A percentile compares a stretch with the other conserved stretches of the same genome.
These are phyloP conservation scores for Gambusia yucatana DNA, from an alignment of 2,797 vertebrate species.

Conservation along the genomic window DNA sequence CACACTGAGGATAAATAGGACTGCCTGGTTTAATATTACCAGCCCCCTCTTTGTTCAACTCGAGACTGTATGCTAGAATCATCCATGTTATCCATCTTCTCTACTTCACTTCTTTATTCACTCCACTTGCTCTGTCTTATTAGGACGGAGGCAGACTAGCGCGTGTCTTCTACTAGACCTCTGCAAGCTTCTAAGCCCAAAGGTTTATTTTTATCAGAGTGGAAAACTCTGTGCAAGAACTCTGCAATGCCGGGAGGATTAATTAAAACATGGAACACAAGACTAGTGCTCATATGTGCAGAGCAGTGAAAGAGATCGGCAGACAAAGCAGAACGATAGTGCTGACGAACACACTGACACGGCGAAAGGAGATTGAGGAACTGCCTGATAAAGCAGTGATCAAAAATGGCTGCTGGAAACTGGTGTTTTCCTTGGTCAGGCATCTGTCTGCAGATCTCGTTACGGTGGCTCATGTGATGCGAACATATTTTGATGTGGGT, in stretches of 20 bases:
- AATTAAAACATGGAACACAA: constrained; percentile 23
- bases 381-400: not conserved
- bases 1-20: constrained; percentile 39
- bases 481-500: constrained; percentile 28
- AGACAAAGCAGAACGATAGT: constrained; percentile 65
- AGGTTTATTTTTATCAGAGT: constrained; percentile 1
- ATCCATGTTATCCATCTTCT: constrained; percentile 24
- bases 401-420: not conserved
- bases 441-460: constrained; percentile 55
- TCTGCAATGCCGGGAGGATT: constrained; percentile 9
- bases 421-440: not conserved
- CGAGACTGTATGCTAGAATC: constrained; percentile 12
- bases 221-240: not conserved
- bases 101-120: not conserved
- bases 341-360: constrained; percentile 58
- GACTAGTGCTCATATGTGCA: constrained; percentile 20
- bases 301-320: constrained; percentile 34
- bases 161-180: constrained; percentile 9
- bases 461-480: constrained; percentile 38
- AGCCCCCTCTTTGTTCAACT: constrained; percentile 20
- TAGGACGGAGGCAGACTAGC: constrained; percentile 15
- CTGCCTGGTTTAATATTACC: constrained; percentile 10
- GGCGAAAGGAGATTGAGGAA: constrained; percentile 52
- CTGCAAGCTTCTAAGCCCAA: not conserved
- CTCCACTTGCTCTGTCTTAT: constrained; percentile 19